Evolutionary conservation across 2,888 invertebrate genomes (phyloP), one percentile per base, ranked within the genome.

Genomic region (Chamaedrilus cognettii): DNA sequence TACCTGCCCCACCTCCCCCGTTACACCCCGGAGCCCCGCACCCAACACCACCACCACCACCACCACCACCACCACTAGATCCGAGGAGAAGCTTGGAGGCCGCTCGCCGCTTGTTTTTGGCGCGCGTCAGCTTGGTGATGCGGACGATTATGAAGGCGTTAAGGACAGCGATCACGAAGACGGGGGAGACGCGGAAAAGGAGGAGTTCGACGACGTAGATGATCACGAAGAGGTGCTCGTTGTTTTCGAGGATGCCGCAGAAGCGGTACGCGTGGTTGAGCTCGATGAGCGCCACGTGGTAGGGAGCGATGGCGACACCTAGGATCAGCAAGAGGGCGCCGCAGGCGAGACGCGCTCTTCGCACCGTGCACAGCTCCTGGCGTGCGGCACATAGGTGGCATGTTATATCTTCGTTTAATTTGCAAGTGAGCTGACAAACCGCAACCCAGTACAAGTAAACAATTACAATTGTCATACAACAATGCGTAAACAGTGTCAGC

Each of bases 131-230:
- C n/a, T 35, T 32, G 15, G 66, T 65, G 31, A 74, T 68, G 26
- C 69, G 69, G 50, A 64, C 60, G 42, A 75, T 72, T 59, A 75
- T 75, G 67, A 72, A 75, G 15, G 72, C 71, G 61, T 75, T 75
- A 23, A 75, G 56, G 30, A 71, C 59, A 30, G 72, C 70, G n/a
- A 75, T 75, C 26, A 69, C 55, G 57, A 75, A 51, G 2, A 75
- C 73, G 2, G 75, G 75, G 1, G 69, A 19, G 11, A 73, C 66
- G 49, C 75, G 49, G 61, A 69, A 75, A 23, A 67, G 19, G 1
- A 71, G 31, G n/a, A 62, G 60, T 50, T 75, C 75, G 5, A 70
- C 51, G 1, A 71, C 64, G 49, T 63, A 60, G 19, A 60, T 61
- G 62, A 75, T 70, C 26, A 60, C 31, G 11, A 23, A 52, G 28